Evolutionary conservation across 2,113 vertebrate species (phyloP).

Genomic region (Azemiops feae): DNA sequence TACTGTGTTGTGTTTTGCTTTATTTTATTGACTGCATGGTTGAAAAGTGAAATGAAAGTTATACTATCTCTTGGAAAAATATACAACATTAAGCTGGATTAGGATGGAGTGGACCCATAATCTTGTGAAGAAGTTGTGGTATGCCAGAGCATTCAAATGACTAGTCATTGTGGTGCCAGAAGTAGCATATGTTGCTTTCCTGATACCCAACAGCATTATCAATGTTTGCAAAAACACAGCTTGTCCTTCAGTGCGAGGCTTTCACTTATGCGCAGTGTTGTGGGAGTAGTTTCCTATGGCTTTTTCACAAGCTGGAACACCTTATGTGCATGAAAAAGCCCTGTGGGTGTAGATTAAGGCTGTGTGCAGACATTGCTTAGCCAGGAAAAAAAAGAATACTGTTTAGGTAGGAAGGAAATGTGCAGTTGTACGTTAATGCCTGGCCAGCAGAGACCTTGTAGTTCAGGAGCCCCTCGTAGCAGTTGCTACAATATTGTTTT

Average conservation of each 20-base stretch:
- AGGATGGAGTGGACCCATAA: not conserved
- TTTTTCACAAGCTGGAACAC: conserved; percentile 5
- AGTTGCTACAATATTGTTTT: not conserved
- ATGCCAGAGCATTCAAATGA: conserved; percentile 6
- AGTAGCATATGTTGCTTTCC: conserved; percentile 2
- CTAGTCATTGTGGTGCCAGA: conserved; percentile 5
- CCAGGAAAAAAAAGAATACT: not conserved
- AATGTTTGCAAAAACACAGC: conserved; percentile 3
- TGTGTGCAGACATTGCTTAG: not conserved
- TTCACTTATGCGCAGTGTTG: conserved; percentile 3
- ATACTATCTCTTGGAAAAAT: not conserved
- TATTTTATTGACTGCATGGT: not conserved
- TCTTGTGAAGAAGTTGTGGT: not conserved
- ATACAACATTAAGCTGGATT: not conserved
- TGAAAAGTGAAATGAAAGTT: not conserved
- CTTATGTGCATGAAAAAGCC: not conserved
- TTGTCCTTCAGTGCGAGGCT: not conserved
- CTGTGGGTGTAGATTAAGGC: not conserved
- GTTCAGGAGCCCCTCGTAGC: not conserved
- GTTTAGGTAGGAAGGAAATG: not conserved
- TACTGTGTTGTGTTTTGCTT: not conserved
- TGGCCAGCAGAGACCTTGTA: not conserved
- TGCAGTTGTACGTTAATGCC: not conserved
- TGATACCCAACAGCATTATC: not conserved
- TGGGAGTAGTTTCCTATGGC: not conserved